Percentiles rank a stretch among this genome's conserved stretches.
phyloP scores from a whole-genome alignment of 1,140 invertebrate species.

The Heliothis subflexa region DNA sequence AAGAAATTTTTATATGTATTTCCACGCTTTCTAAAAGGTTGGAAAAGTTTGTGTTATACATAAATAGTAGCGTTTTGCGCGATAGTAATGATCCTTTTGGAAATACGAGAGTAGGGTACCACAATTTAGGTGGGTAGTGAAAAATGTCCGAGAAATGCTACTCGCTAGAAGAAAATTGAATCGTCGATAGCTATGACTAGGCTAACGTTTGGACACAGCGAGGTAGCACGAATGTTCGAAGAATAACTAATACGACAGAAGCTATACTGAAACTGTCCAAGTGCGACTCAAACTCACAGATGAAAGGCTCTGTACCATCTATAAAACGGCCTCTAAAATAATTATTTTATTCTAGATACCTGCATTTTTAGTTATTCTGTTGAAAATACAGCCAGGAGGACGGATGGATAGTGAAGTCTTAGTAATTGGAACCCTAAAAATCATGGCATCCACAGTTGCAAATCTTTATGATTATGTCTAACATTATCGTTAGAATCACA shows the following conservation, averaged over 20 bases:
- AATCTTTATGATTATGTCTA: not conserved
- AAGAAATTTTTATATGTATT: slow-evolving; percentile 31
- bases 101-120: slow-evolving; percentile 1
- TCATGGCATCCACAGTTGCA: not conserved
- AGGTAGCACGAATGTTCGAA: not conserved
- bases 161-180: slow-evolving; percentile 15
- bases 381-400: too few relatives aligned
- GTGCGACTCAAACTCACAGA: too few relatives aligned
- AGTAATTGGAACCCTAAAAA: too few relatives aligned
- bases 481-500: too few relatives aligned
- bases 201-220: not conserved
- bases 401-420: too few relatives aligned
- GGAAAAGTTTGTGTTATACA: not conserved
- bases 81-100: slow-evolving; percentile 3
- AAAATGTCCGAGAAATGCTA: not conserved
- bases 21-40: slow-evolving; percentile 5
- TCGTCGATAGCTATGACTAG: not conserved
- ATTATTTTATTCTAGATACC: too few relatives aligned
- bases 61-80: slow-evolving; percentile 16
- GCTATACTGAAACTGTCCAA: too few relatives aligned
- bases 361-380: too few relatives aligned
- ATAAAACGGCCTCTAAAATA: too few relatives aligned
- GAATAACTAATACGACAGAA: not conserved
- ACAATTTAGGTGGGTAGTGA: not conserved
- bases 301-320: too few relatives aligned